Evolutionary conservation across 2,113 vertebrate species (phyloP).

Genomic region (Tachysurus fulvidraco): DNA sequence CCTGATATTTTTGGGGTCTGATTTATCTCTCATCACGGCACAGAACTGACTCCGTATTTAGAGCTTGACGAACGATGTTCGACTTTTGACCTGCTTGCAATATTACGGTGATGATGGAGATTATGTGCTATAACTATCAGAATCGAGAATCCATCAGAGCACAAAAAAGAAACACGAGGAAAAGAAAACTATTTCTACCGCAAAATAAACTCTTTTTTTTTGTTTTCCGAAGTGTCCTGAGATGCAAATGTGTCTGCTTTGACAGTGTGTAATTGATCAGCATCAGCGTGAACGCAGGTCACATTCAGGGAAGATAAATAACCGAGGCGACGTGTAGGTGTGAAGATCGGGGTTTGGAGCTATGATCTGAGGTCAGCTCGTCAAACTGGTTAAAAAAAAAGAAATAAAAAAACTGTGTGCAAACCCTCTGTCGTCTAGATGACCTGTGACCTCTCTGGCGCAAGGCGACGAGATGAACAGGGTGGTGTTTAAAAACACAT

Average conservation of each 20-base stretch:
- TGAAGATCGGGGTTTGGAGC: background rate
- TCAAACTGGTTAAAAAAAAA: background rate
- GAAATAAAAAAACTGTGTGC: background rate
- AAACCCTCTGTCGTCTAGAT: background rate
- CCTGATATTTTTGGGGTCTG: constrained; percentile 44
- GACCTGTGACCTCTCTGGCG: background rate
- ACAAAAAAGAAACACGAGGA: too few species aligned
- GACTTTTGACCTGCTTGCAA: background rate
- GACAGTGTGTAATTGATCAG: background rate
- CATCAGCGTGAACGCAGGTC: constrained; percentile 13
- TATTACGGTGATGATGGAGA: too few species aligned
- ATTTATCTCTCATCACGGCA: constrained; percentile 1
- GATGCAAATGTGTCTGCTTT: constrained; percentile 1
- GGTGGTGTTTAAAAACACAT: constrained; percentile 29
- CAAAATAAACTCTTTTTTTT: too few species aligned
- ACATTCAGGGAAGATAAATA: background rate
- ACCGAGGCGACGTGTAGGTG: background rate
- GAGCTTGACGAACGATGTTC: constrained; percentile 31
- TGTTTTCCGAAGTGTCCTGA: background rate
- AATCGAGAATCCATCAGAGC: background rate
- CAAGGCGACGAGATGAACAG: background rate
- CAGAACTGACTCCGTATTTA: constrained; percentile 1
- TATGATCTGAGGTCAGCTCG: constrained; percentile 16
- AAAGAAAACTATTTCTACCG: too few species aligned
- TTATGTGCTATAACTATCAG: too few species aligned